Evolutionary conservation across 1,140 invertebrate genomes (phyloP).

Genomic region (Megalonaias nervosa): DNA sequence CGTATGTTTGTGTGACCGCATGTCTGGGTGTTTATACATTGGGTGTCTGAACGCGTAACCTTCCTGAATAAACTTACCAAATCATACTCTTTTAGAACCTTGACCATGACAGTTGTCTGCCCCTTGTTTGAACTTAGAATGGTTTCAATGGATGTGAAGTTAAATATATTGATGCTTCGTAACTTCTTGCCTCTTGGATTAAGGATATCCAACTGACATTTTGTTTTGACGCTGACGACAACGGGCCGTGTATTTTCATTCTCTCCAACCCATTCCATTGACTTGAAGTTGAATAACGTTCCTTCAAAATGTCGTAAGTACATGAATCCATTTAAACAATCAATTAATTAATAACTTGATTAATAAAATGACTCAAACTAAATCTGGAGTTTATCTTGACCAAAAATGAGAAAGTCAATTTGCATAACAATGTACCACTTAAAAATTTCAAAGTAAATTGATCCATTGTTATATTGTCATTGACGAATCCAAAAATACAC

Average conservation of each 20-base stretch:
- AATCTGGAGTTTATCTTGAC: too few relatives aligned
- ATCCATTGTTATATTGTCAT: too few relatives aligned
- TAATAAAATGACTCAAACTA: too few relatives aligned
- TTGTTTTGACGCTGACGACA: constrained; percentile 27
- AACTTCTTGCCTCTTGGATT: constrained; percentile 53
- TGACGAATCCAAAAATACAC: too few relatives aligned
- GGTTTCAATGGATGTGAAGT: constrained; percentile 83
- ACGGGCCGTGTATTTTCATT: constrained; percentile 26
- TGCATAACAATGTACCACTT: too few relatives aligned
- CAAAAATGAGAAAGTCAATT: too few relatives aligned
- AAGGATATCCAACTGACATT: constrained; percentile 25
- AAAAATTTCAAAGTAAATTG: too few relatives aligned
- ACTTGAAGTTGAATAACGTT: constrained; percentile 4
- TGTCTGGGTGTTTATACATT: too few relatives aligned
- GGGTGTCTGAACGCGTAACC: too few relatives aligned
- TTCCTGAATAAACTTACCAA: constrained; percentile 38
- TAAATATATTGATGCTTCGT: constrained; percentile 76
- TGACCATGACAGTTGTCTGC: constrained; percentile 84
- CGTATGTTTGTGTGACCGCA: too few relatives aligned
- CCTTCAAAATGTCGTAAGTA: neutral
- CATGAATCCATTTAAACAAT: neutral
- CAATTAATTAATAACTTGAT: too few relatives aligned
- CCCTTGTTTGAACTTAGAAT: constrained; percentile 77
- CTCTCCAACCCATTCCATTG: too few relatives aligned
- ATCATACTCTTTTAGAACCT: constrained; percentile 95